Evolutionary conservation across 2,888 invertebrate genomes (phyloP), one percentile per base, ranked within the genome.

Genomic region (Tribolium freemani): DNA sequence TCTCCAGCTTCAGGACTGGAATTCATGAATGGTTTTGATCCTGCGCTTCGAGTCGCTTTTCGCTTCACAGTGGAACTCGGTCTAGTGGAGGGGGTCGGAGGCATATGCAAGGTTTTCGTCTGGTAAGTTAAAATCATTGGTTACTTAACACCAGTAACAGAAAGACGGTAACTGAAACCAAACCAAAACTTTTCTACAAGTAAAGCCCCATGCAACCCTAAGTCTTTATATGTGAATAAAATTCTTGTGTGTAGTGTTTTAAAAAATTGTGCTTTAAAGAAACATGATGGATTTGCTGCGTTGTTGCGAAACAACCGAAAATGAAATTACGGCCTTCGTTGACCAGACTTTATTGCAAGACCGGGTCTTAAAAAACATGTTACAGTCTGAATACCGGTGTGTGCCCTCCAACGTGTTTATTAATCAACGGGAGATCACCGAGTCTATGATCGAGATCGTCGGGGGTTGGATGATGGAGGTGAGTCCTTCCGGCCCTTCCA

Each of bases 401-500:
- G 91, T 93, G 77, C 90, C 93, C 79, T 77, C 72, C 71, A 82
- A 94, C 45, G 48, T 50, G 38, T 11, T 20, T 16, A 44, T 26
- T 5, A 26, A 5, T 82, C 97, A 97, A 89, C 92, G 90, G 81
- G 96, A 97, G 87, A 91, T 98, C 83, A 95, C 95, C 79, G 93
- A 95, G 71, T 91, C 92, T 83, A 97, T 97, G 96, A 91, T 97
- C 86, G 94, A 93, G 87, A 92, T 96, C 86, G 96, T 97, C 84
- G 93, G 96, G 82, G 94, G 95, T 87, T 98, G 98, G 98, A 97
- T 98, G 97, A 92, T 96, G 88, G 97, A 98, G 95, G 97, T 97
- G 90, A 89, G 83, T 67, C 13, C 31, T 21, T 16, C 31, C 30
- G 21, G 38, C 20, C 38, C 20, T 31, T 8, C 11, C 6, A 63